These are phyloP conservation scores for Nesogale talazaci DNA, from an alignment of 2,113 vertebrate species.

Conservation along the genomic window DNA sequence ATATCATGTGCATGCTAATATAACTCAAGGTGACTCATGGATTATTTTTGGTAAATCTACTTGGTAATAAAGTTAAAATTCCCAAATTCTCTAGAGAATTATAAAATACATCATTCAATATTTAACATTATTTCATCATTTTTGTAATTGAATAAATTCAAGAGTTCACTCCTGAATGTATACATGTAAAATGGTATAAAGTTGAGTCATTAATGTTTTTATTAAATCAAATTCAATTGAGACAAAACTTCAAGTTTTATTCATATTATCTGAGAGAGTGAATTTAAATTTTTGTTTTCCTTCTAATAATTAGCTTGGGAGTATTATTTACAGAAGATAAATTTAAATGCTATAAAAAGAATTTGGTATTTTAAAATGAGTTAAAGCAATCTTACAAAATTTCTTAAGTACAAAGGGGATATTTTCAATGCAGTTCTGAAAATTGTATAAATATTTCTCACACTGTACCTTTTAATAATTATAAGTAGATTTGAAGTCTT, in stretches of 20 bases:
- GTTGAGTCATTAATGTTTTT: background rate
- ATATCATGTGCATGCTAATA: background rate
- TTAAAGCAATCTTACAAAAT: background rate
- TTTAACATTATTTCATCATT: too few species aligned
- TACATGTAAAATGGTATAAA: background rate
- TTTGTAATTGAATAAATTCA: too few species aligned
- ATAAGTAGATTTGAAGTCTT: background rate
- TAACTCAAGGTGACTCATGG: background rate
- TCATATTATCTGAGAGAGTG: background rate
- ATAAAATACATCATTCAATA: too few species aligned
- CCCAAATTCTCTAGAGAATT: too few species aligned
- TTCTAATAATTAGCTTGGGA: constrained; percentile 49
- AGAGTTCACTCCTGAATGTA: too few species aligned
- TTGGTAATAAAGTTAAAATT: too few species aligned
- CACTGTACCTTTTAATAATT: constrained; percentile 27
- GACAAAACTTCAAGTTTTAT: background rate
- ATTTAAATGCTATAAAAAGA: constrained; percentile 28
- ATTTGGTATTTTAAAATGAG: background rate
- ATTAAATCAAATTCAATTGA: background rate
- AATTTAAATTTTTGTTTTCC: constrained; percentile 41
- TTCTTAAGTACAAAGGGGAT: background rate
- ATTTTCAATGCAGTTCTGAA: constrained; percentile 26
- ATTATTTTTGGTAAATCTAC: constrained; percentile 1
- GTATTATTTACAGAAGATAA: background rate
- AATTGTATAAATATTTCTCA: constrained; percentile 46